Conservation (phyloP, 2,113 vertebrate genomes). For the Crocuta crocuta region DNA sequence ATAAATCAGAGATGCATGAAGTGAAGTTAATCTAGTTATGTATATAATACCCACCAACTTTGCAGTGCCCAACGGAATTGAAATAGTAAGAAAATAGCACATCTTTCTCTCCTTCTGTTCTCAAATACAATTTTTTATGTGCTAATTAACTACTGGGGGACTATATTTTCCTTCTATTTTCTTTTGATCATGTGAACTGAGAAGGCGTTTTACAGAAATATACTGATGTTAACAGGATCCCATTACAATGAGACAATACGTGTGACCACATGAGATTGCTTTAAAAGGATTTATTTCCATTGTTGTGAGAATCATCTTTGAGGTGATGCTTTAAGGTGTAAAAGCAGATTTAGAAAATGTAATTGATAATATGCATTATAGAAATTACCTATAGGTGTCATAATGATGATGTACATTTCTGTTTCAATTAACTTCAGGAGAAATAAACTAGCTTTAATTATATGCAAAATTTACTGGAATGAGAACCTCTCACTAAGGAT, state of each 20-base stretch:
- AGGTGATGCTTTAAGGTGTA: neutral
- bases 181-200: constrained; percentile 57
- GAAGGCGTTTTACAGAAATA: constrained; percentile 59
- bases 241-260: constrained; percentile 56
- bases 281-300: constrained; percentile 28
- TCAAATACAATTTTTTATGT: constrained; percentile 68
- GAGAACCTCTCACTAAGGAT: neutral
- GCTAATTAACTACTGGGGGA: constrained; percentile 63
- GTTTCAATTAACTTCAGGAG: constrained; percentile 29
- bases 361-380: constrained; percentile 20
- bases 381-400: neutral
- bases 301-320: constrained; percentile 9
- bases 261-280: constrained; percentile 46
- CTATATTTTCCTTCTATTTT: constrained; percentile 37
- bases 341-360: constrained; percentile 37
- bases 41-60: neutral
- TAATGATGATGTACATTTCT: neutral
- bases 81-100: constrained; percentile 55
- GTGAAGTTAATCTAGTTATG: neutral
- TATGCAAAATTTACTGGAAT: constrained; percentile 11
- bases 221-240: constrained; percentile 68
- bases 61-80: constrained; percentile 16
- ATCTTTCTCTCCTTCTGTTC: constrained; percentile 45
- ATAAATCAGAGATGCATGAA: neutral
- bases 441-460: neutral